phyloP scores from a whole-genome alignment of 2,888 invertebrate species.

The Ophonus ardosiacus region DNA sequence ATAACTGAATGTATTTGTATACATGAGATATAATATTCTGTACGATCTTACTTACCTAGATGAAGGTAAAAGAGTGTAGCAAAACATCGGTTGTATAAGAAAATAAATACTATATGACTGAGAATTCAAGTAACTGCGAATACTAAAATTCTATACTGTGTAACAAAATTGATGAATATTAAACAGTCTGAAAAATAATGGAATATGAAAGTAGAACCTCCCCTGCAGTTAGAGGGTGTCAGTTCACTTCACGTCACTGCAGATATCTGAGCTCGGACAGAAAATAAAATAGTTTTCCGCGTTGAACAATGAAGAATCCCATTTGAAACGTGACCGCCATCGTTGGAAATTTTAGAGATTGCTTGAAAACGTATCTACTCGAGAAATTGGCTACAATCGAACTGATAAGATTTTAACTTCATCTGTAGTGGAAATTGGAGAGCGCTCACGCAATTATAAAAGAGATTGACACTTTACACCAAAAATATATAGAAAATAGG shows the following conservation, averaged over 20 bases:
- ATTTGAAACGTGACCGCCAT: constrained; percentile 43
- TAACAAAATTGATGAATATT: not conserved
- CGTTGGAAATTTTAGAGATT: constrained; percentile 38
- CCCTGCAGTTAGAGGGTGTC: not conserved
- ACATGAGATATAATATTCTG: too few relatives aligned
- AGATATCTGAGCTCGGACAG: constrained; percentile 5
- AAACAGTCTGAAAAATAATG: not conserved
- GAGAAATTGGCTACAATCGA: constrained; percentile 41
- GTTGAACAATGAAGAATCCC: constrained; percentile 42
- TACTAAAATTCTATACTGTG: too few relatives aligned
- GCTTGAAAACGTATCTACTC: constrained; percentile 21
- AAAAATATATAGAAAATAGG: too few relatives aligned
- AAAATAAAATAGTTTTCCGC: constrained; percentile 42
- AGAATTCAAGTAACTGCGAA: too few relatives aligned
- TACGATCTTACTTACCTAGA: too few relatives aligned
- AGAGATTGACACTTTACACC: not conserved
- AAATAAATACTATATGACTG: too few relatives aligned
- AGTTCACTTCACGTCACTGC: constrained; percentile 8
- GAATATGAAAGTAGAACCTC: not conserved
- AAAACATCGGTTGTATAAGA: too few relatives aligned
- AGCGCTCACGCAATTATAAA: not conserved
- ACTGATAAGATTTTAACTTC: constrained; percentile 44
- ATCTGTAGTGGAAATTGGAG: constrained; percentile 34
- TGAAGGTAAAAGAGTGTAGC: too few relatives aligned
- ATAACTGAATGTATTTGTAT: too few relatives aligned